Base-by-base conservation (phyloP, 2,797 vertebrate genomes). In the Gouania willdenowi region DNA sequence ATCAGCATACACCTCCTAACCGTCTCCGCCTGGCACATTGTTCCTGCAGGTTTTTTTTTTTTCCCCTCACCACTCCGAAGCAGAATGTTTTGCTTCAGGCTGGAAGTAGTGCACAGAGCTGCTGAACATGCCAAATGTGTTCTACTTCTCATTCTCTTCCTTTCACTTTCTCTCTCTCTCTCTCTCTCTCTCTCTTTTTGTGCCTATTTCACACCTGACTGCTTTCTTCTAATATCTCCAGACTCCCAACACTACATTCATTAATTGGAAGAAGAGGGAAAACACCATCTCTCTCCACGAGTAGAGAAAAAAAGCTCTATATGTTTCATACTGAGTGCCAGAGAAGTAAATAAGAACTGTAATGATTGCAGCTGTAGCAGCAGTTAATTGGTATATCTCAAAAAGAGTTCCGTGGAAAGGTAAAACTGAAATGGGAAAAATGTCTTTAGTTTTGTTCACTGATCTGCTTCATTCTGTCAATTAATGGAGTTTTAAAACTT, bases 121-220 rank as follows among this genome's bases (percentile, higher is more conserved):
- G 46, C 66, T 62, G 43, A 62, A 72, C 46, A 45, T 60, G 55
- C 42, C 66, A 55, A 75, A 68, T 53, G 54, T 42, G 20, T 31
- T 38, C 40, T 33, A 11, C n/a, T 24, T 36, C 22, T 10, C 5
- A 20, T 49, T 21, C 29, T 34, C n/a, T 17, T 48, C 32, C 12
- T 24, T 30, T 20, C 3, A 15, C 8, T 2, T 29, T 21, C 32
- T 12, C 50, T 17, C 30, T 32, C 9, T 17, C 48, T 33, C 13
- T 25, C 30, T 20, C 3, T 15, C 8, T 2, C 22, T 10, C 5
- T 8, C 18, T 45, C 29, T 59, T 44, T 61, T 28, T 48, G 49
- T 66, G 49, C 48, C 72, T 68, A 80, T 84, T 85, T 84, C 82
- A 83, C 79, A 85, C 79, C 70, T 81, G 68, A 44, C 45, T 78